phyloP scores from a whole-genome alignment of 2,888 invertebrate genomes.

The Suillia variegata region DNA sequence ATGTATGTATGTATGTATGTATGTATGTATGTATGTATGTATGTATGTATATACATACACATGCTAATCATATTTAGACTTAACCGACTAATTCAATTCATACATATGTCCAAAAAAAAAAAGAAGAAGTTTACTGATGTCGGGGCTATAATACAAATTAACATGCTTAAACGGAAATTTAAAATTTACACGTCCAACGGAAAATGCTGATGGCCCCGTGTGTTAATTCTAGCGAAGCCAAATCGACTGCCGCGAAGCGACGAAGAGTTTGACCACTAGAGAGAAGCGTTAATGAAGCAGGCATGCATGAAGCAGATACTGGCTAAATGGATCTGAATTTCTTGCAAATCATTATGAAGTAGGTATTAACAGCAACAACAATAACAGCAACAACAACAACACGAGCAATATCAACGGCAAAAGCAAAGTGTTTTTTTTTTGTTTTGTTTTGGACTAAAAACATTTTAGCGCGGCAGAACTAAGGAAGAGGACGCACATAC shows the following conservation, averaged over 20 bases:
- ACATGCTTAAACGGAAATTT: not conserved
- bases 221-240: too few relatives aligned
- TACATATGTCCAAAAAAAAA: too few relatives aligned
- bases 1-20: too few relatives aligned
- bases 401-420: not conserved
- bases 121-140: too few relatives aligned
- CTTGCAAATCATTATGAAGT: conserved; percentile 9
- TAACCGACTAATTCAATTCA: conserved; percentile 1
- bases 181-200: not conserved
- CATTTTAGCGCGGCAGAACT: not conserved
- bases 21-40: too few relatives aligned
- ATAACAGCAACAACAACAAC: too few relatives aligned
- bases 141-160: not conserved
- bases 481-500: not conserved
- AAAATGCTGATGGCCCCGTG: too few relatives aligned
- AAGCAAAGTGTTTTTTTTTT: not conserved
- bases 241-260: not conserved
- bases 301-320: not conserved
- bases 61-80: conserved; percentile 5
- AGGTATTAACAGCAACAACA: not conserved
- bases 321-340: conserved; percentile 7
- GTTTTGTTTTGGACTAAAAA: not conserved
- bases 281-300: not conserved
- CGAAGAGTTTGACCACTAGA: not conserved
- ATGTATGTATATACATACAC: too few relatives aligned